phyloP scores from a whole-genome alignment of 2,888 invertebrate genomes.

The Pristionchus entomophagus region DNA sequence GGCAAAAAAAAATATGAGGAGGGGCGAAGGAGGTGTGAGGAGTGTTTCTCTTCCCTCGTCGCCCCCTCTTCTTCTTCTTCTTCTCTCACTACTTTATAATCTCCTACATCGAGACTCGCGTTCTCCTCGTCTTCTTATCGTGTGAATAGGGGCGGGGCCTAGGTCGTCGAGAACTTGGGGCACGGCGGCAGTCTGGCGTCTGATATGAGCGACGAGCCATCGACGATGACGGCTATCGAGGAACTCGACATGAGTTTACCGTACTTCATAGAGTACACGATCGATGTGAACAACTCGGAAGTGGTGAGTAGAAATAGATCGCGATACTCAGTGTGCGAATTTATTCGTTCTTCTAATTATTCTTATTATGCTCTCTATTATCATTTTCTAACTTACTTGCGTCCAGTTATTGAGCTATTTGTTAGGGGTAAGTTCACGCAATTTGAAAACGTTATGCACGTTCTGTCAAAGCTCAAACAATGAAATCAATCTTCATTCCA shows the following conservation, averaged over 20 bases:
- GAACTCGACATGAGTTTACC: not conserved
- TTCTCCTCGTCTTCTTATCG: no score
- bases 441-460: no score
- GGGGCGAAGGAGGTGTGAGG: no score
- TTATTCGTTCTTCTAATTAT: no score
- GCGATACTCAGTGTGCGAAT: no score
- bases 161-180: no score
- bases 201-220: not conserved
- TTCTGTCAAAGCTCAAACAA: no score
- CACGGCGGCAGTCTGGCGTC: not conserved
- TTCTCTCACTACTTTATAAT: not conserved
- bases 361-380: no score
- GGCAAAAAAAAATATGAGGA: not conserved
- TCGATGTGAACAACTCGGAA: not conserved
- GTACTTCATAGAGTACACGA: not conserved
- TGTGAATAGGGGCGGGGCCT: conserved; percentile 5
- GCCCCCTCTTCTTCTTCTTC: not conserved
- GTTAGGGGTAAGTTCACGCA: no score
- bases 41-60: not conserved
- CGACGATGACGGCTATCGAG: not conserved
- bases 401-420: no score
- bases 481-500: no score
- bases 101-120: not conserved
- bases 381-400: no score
- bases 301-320: not conserved